Percentiles rank a stretch among this genome's conserved stretches.
phyloP scores from a whole-genome alignment of 2,888 invertebrate species.

The Tenthredo livida region DNA sequence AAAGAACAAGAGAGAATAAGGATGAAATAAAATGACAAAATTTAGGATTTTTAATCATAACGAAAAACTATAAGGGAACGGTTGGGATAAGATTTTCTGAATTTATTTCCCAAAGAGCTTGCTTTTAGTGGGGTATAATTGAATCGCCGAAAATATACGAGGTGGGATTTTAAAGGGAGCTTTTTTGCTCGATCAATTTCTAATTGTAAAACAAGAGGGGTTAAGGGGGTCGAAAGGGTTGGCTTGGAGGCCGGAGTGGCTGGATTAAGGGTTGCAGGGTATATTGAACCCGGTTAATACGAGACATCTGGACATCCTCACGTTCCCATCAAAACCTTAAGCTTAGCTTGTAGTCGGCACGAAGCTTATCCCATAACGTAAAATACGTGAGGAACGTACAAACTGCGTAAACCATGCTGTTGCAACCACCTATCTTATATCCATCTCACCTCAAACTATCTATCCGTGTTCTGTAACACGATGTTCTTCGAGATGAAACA shows the following conservation, averaged over 20 bases:
- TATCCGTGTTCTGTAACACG: background rate
- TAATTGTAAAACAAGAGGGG: slow-evolving; percentile 20
- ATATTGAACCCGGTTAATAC: slow-evolving; percentile 51
- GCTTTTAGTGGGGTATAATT: background rate
- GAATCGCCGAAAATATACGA: background rate
- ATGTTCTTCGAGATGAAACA: background rate
- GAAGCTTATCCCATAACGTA: slow-evolving; percentile 56
- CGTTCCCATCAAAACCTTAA: slow-evolving; percentile 56
- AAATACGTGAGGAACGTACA: slow-evolving; percentile 59
- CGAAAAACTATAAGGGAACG: background rate
- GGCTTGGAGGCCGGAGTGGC: slow-evolving; percentile 29
- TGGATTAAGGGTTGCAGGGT: slow-evolving; percentile 41
- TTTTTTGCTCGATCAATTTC: slow-evolving; percentile 11
- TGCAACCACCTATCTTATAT: slow-evolving; percentile 1
- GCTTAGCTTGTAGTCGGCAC: slow-evolving; percentile 55
- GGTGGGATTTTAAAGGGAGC: background rate
- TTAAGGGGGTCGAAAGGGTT: slow-evolving; percentile 1
- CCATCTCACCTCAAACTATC: slow-evolving; percentile 10
- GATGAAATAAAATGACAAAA: background rate
- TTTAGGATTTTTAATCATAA: background rate
- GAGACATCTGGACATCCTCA: slow-evolving; percentile 52
- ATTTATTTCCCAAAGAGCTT: background rate
- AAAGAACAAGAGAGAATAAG: no score
- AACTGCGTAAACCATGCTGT: slow-evolving; percentile 44
- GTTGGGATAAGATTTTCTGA: background rate